Evolutionary conservation across 1,140 invertebrate species (phyloP), one percentile per base, ranked within the genome.

Genomic region (Drosophila albomicans): DNA sequence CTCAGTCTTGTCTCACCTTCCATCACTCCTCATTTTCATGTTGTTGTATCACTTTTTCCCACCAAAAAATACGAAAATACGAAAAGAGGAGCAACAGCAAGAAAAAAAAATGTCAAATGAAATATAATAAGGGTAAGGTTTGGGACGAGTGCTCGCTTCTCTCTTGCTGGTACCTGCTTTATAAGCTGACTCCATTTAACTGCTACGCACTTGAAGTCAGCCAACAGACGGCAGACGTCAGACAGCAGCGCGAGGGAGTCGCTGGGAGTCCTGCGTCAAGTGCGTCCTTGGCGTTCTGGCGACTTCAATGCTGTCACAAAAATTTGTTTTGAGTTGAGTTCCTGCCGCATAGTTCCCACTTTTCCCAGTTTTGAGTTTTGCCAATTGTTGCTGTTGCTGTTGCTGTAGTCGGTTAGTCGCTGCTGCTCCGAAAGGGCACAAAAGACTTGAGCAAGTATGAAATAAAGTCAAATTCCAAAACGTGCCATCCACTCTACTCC

Each of bases 151-250:
- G 20, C 35, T 57, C 15, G 32, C 13, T 28, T 10, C n/a, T 10
- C n/a, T 13, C 11, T 43, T 43, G 11, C 45, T 28, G 4, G 51
- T 58, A 63, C 51, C 68, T 69, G 68, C 74, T 74, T 73, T 77
- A 69, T 78, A 77, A 69, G 75, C 78, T 74, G 78, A 69, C 78
- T 80, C 70, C 78, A 74, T 74, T 80, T 80, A 80, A 74, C 75
- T 78, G 54, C 69, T 43, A 79, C 78, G 69, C 78, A 79, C 69
- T 79, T 65, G 69, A 69, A 74, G 51, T 45, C 51, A 13, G 11
- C 10, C 51, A 54, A 66, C 57, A 68, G 28, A 13, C 11, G 20
- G 6, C 62, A 20, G 52, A 25, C 6, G 30, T 5, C 52, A 62
- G 41, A 52, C 45, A n/a, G 35, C 30, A 8, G 30, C 30, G 30